These are phyloP conservation scores for Pissodes strobi DNA, from an alignment of 1,140 invertebrate species.

Conservation along the genomic window DNA sequence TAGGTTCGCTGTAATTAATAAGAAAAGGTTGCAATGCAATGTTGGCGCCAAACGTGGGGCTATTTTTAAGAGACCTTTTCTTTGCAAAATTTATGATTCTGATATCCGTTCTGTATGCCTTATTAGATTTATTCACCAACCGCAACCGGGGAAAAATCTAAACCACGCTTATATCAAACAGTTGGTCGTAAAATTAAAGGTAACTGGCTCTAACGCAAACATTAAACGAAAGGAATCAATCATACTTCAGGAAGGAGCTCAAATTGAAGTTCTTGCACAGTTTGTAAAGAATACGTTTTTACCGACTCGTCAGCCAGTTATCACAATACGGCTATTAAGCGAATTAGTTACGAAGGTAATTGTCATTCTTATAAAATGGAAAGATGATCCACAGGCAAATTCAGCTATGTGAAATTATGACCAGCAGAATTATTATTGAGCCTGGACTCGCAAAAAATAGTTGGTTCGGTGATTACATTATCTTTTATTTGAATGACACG, in stretches of 20 bases:
- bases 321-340: not conserved
- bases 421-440: conserved; percentile 35
- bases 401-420: conserved; percentile 27
- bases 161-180: too few relatives aligned
- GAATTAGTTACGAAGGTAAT: conserved; percentile 17
- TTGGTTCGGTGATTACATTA: conserved; percentile 44
- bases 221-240: conserved; percentile 10
- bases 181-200: conserved; percentile 25
- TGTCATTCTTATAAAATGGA: conserved; percentile 24
- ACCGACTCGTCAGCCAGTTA: conserved; percentile 7
- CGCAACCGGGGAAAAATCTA: too few relatives aligned
- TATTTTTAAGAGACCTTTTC: too few relatives aligned
- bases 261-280: conserved; percentile 19
- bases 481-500: conserved; percentile 43
- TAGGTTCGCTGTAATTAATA: too few relatives aligned
- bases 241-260: conserved; percentile 8
- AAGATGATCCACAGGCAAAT: conserved; percentile 31
- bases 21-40: too few relatives aligned
- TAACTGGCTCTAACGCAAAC: conserved; percentile 21
- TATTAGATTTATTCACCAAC: too few relatives aligned
- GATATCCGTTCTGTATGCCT: too few relatives aligned
- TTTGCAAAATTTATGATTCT: too few relatives aligned
- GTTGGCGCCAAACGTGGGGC: too few relatives aligned
- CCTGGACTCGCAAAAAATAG: conserved; percentile 40
- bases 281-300: conserved; percentile 7